phyloP scores from a whole-genome alignment of 2,797 vertebrate species.

The Monodelphis domestica region DNA sequence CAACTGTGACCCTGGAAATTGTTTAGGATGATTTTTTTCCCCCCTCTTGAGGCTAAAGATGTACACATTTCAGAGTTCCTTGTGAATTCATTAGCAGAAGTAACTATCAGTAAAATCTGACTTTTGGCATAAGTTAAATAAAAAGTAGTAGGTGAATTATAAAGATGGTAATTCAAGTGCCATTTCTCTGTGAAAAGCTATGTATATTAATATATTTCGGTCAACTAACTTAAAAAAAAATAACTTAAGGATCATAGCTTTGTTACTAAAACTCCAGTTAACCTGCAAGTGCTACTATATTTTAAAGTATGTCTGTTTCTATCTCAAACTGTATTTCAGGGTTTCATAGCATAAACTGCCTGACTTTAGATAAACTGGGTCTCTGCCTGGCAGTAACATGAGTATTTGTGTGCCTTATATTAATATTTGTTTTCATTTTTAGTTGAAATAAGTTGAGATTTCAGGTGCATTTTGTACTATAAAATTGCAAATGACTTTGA shows the following conservation, averaged over 20 bases:
- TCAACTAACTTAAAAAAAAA: constrained; percentile 1
- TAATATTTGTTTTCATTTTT: background rate
- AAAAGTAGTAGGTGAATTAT: constrained; percentile 54
- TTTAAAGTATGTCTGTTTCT: constrained; percentile 69
- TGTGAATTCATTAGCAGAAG: constrained; percentile 58
- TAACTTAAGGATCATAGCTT: constrained; percentile 65
- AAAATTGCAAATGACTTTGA: constrained; percentile 62
- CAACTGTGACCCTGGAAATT: constrained; percentile 57
- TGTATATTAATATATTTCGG: constrained; percentile 49
- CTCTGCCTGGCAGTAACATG: constrained; percentile 55
- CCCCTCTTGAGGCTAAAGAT: constrained; percentile 49
- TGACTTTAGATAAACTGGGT: constrained; percentile 45
- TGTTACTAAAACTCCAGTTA: constrained; percentile 62
- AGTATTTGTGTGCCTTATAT: constrained; percentile 35
- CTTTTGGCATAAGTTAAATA: constrained; percentile 64
- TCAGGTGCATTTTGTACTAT: constrained; percentile 52
- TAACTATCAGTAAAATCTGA: constrained; percentile 69
- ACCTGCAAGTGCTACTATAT: constrained; percentile 63
- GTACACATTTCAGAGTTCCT: constrained; percentile 66
- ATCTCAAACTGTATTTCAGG: constrained; percentile 36
- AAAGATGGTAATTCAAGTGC: constrained; percentile 71
- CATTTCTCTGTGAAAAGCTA: constrained; percentile 61
- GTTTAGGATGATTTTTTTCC: constrained; percentile 63
- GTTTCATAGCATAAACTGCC: constrained; percentile 62
- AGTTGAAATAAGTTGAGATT: constrained; percentile 39